A percentile compares a stretch with the other conserved stretches of the same genome.
These are phyloP conservation scores for Phymanthus crucifer DNA, from an alignment of 92 coral and sea anemone species.

Conservation along the genomic window DNA sequence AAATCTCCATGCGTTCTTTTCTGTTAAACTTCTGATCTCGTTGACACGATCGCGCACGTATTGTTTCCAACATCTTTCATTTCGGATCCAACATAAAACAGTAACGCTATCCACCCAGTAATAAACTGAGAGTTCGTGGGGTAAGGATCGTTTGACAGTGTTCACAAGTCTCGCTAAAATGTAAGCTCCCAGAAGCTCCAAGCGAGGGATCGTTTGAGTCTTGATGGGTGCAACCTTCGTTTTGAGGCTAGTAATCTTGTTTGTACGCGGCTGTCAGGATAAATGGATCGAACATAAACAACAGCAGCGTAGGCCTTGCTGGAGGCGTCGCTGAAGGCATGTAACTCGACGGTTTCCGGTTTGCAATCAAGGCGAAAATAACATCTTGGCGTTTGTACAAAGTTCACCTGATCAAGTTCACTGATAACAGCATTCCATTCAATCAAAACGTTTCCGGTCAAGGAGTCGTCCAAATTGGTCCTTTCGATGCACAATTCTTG, in stretches of 20 bases:
- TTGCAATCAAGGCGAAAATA: constrained; percentile 38
- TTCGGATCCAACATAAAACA: constrained; percentile 44
- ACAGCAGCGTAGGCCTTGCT: constrained; percentile 48
- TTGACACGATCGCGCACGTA: constrained; percentile 41
- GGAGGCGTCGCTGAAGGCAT: constrained; percentile 61
- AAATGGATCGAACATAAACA: constrained; percentile 31
- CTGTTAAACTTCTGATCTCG: constrained; percentile 36
- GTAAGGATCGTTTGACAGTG: constrained; percentile 33
- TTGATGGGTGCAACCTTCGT: constrained; percentile 38
- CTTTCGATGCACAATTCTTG: constrained; percentile 63
- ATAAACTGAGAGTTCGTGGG: constrained; percentile 15
- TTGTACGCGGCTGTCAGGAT: constrained; percentile 20
- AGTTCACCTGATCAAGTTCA: constrained; percentile 38
- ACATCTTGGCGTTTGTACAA: constrained; percentile 56
- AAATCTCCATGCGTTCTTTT: constrained; percentile 36
- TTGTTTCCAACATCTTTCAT: constrained; percentile 40
- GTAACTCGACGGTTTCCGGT: constrained; percentile 17
- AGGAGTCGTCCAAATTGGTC: constrained; percentile 56
- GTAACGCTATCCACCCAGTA: constrained; percentile 56
- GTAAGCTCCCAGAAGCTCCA: constrained; percentile 40
- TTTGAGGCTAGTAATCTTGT: constrained; percentile 27
- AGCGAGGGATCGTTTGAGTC: constrained; percentile 33
- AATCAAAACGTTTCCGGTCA: constrained; percentile 39
- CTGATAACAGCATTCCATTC: constrained; percentile 44
- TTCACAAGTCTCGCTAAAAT: constrained; percentile 50